phyloP scores from a whole-genome alignment of 2,113 vertebrate genomes.

The Sphyrna mokarran region DNA sequence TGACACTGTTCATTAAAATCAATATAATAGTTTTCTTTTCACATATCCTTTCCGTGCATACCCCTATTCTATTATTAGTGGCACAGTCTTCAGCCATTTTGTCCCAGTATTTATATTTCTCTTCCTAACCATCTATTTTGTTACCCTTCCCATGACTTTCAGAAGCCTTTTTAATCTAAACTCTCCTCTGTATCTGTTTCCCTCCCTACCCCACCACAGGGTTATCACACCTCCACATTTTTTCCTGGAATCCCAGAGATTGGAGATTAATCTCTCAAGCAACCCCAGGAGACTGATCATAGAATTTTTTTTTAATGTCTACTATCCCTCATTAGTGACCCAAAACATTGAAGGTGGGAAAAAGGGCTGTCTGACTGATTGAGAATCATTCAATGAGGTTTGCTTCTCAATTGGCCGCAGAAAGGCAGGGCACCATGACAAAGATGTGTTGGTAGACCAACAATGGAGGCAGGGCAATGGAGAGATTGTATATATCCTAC shows the following conservation, averaged over 20 bases:
- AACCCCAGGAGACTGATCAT: not conserved
- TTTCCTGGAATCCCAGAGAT: not conserved
- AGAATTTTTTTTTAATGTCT: not conserved
- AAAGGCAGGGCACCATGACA: not conserved
- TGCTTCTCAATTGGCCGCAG: not conserved
- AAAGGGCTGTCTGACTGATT: not conserved
- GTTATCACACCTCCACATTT: not conserved
- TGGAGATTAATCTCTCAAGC: not conserved
- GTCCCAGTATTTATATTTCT: not conserved
- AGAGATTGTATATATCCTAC: not conserved
- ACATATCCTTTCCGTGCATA: not conserved
- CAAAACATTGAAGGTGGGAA: not conserved
- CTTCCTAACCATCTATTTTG: not conserved
- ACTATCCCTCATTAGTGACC: not conserved
- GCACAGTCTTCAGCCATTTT: not conserved
- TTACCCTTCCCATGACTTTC: not conserved
- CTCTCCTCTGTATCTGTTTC: not conserved
- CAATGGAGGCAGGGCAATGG: not conserved
- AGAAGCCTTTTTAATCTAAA: not conserved
- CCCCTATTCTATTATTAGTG: not conserved
- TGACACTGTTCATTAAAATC: not conserved
- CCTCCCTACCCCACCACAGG: not conserved
- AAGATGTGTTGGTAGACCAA: not conserved
- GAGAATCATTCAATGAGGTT: not conserved
- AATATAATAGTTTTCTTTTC: not conserved